phyloP scores from a whole-genome alignment of 1,140 invertebrate genomes.

The Trissolcus basalis region DNA sequence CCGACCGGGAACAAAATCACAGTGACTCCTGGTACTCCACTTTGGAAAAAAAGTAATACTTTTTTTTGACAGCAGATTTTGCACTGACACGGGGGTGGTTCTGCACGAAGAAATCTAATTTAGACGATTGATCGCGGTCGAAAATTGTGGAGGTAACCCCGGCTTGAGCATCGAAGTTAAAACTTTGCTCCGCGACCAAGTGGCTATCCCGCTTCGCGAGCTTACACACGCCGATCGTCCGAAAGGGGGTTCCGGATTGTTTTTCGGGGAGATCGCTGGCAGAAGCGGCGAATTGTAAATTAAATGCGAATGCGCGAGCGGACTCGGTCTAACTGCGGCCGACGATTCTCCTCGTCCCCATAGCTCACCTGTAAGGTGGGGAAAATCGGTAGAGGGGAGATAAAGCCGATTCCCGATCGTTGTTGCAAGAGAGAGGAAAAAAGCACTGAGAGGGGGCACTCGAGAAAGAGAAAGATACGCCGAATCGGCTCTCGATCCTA shows the following conservation, averaged over 20 bases:
- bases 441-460: conserved; percentile 34
- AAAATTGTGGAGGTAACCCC: no score
- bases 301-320: conserved; percentile 74
- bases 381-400: conserved; percentile 56
- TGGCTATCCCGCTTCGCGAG: conserved; percentile 33
- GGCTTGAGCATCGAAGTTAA: conserved; percentile 1
- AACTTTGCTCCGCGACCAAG: conserved; percentile 34
- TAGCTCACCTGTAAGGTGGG: conserved; percentile 62
- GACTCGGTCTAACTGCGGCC: conserved; percentile 74
- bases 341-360: conserved; percentile 65
- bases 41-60: conserved; percentile 11
- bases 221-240: conserved; percentile 23
- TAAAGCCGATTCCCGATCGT: conserved; percentile 55
- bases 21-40: conserved; percentile 26
- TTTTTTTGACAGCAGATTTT: not conserved
- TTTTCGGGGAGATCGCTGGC: conserved; percentile 42
- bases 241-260: conserved; percentile 20
- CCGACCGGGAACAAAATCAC: conserved; percentile 27
- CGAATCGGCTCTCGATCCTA: conserved; percentile 30
- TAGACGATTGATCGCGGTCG: not conserved
- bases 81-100: conserved; percentile 23
- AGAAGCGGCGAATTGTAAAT: conserved; percentile 61
- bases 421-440: conserved; percentile 52
- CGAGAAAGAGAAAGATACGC: conserved; percentile 52
- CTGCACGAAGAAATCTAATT: no score